These are phyloP conservation scores for Girardia tigrina DNA, from an alignment of 2,888 invertebrate genomes.

Conservation along the genomic window DNA sequence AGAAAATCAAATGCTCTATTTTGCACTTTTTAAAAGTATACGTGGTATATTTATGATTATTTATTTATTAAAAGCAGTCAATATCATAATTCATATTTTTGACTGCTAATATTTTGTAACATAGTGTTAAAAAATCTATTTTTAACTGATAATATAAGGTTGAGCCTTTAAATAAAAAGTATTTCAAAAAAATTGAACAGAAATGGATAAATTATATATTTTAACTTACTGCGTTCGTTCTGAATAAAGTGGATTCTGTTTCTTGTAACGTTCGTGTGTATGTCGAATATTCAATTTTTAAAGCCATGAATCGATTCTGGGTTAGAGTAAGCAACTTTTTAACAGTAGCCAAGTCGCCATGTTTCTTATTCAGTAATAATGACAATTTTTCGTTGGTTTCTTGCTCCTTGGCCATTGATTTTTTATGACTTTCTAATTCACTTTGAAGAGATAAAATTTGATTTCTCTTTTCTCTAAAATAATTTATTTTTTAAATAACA, in stretches of 20 bases:
- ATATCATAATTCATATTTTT: too few species aligned
- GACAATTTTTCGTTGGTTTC: slow-evolving; percentile 50
- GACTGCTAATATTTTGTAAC: too few species aligned
- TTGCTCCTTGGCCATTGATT: slow-evolving; percentile 47
- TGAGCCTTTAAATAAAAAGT: too few species aligned
- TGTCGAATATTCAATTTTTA: slow-evolving; percentile 47
- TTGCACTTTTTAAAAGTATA: too few species aligned
- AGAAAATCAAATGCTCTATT: too few species aligned
- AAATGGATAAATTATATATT: too few species aligned
- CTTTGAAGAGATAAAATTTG: slow-evolving; percentile 46
- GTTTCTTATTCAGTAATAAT: slow-evolving; percentile 46
- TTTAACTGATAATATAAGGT: too few species aligned
- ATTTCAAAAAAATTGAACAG: too few species aligned
- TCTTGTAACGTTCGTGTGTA: slow-evolving; percentile 49
- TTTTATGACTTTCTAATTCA: slow-evolving; percentile 49
- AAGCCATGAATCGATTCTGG: slow-evolving; percentile 45
- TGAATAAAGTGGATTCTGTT: slow-evolving; percentile 46
- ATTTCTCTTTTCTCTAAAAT: slow-evolving; percentile 46
- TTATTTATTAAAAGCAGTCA: too few species aligned
- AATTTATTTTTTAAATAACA: too few species aligned
- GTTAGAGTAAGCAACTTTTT: slow-evolving; percentile 44
- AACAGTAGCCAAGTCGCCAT: slow-evolving; percentile 46
- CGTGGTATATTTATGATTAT: too few species aligned
- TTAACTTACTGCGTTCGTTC: slow-evolving; percentile 43
- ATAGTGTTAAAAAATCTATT: too few species aligned